phyloP scores from a whole-genome alignment of 2,888 invertebrate species.

The Exephanes ischioxanthus region DNA sequence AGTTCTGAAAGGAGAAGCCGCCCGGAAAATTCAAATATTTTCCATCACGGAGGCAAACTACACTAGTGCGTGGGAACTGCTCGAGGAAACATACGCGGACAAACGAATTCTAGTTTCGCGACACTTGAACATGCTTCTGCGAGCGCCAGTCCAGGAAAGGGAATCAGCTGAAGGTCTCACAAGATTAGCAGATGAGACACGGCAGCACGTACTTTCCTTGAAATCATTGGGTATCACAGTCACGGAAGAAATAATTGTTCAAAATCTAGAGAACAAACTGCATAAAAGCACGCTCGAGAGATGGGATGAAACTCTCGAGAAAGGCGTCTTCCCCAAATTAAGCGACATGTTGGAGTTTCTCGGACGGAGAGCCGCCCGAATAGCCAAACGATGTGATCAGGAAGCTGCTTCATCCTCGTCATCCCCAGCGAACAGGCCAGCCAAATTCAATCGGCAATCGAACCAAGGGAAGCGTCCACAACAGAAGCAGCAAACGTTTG shows the following conservation, averaged over 20 bases:
- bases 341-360: constrained; percentile 45
- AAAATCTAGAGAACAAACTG: constrained; percentile 10
- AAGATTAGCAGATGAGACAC: constrained; percentile 10
- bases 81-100: constrained; percentile 44
- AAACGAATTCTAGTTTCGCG: constrained; percentile 46
- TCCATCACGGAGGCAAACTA: constrained; percentile 51
- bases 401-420: no score
- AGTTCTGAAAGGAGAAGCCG: constrained; percentile 40
- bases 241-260: not conserved
- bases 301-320: constrained; percentile 32
- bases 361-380: constrained; percentile 17
- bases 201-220: constrained; percentile 14
- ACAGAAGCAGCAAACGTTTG: constrained; percentile 23
- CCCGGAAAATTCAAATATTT: constrained; percentile 53
- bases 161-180: constrained; percentile 15
- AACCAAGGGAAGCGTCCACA: not conserved
- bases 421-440: not conserved
- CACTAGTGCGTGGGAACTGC: constrained; percentile 42
- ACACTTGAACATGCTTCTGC: constrained; percentile 47
- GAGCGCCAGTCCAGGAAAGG: constrained; percentile 27
- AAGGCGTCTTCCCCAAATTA: constrained; percentile 37
- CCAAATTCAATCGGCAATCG: not conserved
- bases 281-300: constrained; percentile 1
- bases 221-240: not conserved
- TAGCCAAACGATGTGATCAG: not conserved